Percentiles rank a stretch among this genome's conserved stretches.
Evolutionary conservation across 2,888 invertebrate genomes (phyloP).

Genomic region (Clanis bilineata): DNA sequence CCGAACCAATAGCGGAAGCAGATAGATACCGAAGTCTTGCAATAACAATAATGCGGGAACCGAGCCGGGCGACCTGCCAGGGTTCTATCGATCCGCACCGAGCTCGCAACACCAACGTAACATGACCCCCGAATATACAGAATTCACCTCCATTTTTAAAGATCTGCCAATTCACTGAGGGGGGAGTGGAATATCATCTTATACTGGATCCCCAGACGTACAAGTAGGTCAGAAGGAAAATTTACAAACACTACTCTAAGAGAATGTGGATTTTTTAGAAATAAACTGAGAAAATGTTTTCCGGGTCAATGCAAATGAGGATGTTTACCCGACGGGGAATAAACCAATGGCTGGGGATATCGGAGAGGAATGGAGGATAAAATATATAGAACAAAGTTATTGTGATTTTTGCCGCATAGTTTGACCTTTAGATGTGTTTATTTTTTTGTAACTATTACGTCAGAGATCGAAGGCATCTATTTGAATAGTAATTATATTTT

Average conservation of each 20-base stretch:
- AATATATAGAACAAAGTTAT: conserved; percentile 5
- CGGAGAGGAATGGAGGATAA: neutral
- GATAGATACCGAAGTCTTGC: conserved; percentile 73
- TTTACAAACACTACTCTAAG: conserved; percentile 77
- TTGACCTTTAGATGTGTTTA: neutral
- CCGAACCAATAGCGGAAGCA: conserved; percentile 71
- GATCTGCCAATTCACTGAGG: conserved; percentile 40
- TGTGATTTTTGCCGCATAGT: neutral
- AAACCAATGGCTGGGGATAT: conserved; percentile 7
- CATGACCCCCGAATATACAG: conserved; percentile 64
- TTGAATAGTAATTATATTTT: neutral
- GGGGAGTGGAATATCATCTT: conserved; percentile 52
- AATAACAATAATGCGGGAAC: conserved; percentile 80
- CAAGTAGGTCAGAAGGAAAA: conserved; percentile 82
- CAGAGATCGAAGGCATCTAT: neutral
- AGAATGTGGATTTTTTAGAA: conserved; percentile 67
- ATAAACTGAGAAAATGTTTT: conserved; percentile 66
- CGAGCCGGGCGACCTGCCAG: conserved; percentile 80
- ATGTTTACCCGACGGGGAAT: conserved; percentile 57
- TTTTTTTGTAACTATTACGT: neutral
- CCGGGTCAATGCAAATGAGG: conserved; percentile 74
- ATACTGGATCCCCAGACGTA: conserved; percentile 62
- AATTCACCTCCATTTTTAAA: conserved; percentile 47
- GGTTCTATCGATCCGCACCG: conserved; percentile 72
- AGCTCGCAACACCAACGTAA: conserved; percentile 57